A percentile compares a stretch with the other conserved stretches of the same genome.
Evolutionary conservation across 2,113 vertebrate genomes (phyloP).

Genomic region (Catagonus wagneri): DNA sequence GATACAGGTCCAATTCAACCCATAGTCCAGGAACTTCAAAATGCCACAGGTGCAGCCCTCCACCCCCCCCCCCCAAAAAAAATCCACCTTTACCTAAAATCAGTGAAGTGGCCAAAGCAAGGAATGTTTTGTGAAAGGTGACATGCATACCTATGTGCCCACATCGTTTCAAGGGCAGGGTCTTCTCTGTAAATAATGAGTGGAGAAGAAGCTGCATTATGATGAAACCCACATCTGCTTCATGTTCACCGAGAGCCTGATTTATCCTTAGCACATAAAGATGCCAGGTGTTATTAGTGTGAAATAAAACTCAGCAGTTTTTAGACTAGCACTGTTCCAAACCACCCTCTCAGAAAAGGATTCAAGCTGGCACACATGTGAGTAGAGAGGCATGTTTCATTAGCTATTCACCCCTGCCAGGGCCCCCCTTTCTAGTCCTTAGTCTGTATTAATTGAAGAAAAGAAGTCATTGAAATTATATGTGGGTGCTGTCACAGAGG

Average conservation of each 20-base stretch:
- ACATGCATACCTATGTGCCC: not conserved
- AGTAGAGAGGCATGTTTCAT: slow-evolving; percentile 17
- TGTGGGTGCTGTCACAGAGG: not conserved
- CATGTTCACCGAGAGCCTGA: slow-evolving; percentile 45
- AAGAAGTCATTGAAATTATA: slow-evolving; percentile 22
- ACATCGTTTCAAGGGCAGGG: not conserved
- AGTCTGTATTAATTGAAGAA: slow-evolving; percentile 35
- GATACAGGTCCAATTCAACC: no score
- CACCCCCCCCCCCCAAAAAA: no score
- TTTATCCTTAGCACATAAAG: slow-evolving; percentile 64
- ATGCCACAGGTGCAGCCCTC: no score
- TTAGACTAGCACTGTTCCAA: slow-evolving; percentile 19
- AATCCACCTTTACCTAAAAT: slow-evolving; percentile 34
- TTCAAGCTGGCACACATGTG: slow-evolving; percentile 10
- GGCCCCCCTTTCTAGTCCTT: not conserved
- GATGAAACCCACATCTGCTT: not conserved
- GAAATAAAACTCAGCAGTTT: slow-evolving; percentile 67
- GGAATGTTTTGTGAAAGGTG: slow-evolving; percentile 11
- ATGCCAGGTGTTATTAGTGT: slow-evolving; percentile 55
- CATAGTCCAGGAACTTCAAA: no score
- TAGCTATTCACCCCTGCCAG: slow-evolving; percentile 9
- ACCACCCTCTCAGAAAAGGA: slow-evolving; percentile 47
- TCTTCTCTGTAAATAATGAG: not conserved
- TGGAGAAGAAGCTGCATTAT: not conserved
- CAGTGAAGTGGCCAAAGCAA: not conserved